Percentiles rank a stretch among this genome's conserved stretches.
Conservation (phyloP, 2,888 invertebrate genomes). For the Macrophya alboannulata region DNA sequence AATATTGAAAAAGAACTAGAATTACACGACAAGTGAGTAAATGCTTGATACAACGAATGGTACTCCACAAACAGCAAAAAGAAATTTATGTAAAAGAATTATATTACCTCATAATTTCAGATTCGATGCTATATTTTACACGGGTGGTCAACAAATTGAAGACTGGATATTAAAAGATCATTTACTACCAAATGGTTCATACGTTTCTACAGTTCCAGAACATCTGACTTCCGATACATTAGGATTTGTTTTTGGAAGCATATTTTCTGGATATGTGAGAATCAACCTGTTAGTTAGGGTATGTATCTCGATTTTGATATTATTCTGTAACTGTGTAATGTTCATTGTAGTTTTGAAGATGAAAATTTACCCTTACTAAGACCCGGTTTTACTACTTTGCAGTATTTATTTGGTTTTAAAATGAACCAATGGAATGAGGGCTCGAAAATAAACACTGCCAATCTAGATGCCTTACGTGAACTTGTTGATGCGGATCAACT, state of each 20-base stretch:
- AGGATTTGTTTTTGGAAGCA: slow-evolving; percentile 80
- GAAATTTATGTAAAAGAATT: neutral
- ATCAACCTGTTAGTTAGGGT: slow-evolving; percentile 80
- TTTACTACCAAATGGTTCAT: slow-evolving; percentile 78
- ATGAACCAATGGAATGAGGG: slow-evolving; percentile 75
- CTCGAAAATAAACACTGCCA: slow-evolving; percentile 71
- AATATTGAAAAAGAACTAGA: slow-evolving; percentile 73
- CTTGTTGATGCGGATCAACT: slow-evolving; percentile 82
- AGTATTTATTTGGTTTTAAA: slow-evolving; percentile 78
- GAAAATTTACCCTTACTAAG: neutral
- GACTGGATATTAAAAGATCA: slow-evolving; percentile 74
- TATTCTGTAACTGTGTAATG: neutral
- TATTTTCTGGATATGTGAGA: slow-evolving; percentile 80
- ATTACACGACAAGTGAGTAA: slow-evolving; percentile 73
- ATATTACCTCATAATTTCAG: slow-evolving; percentile 69
- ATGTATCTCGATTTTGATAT: slow-evolving; percentile 60
- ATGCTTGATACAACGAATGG: neutral
- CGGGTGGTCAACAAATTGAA: slow-evolving; percentile 78
- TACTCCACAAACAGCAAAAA: neutral
- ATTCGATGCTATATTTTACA: slow-evolving; percentile 81
- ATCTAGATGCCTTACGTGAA: slow-evolving; percentile 78
- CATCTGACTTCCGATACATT: slow-evolving; percentile 81
- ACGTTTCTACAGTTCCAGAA: slow-evolving; percentile 81
- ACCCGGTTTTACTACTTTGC: slow-evolving; percentile 58
- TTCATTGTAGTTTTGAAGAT: neutral